Base-by-base conservation (phyloP, 2,888 invertebrate species). In the Tromatobia lineatoria region DNA sequence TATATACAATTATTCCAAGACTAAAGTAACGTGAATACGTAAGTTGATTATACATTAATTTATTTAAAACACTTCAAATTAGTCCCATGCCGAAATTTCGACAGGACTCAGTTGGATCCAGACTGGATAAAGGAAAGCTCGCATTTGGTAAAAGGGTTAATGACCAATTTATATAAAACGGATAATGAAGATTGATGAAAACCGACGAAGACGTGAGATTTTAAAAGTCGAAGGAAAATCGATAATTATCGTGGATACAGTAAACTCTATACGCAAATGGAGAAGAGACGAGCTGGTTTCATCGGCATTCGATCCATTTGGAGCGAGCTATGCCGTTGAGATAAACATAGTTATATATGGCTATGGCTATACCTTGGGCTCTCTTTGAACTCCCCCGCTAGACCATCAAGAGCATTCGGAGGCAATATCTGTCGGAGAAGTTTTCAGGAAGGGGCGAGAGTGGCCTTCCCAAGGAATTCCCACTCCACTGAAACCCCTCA, bases 391-490 rank as follows among this genome's bases (percentile, higher is more conserved):
- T 57, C 75, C 75, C 23, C 75, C 29, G 71, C 52, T 67, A 23
- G 59, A 67, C 83, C 83, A 83, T 83, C 80, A 79, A 83, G 77
- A 85, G 79, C 82, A 86, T 86, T 86, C 80, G 76, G 79, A 85
- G 81, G 86, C 82, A 85, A 86, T 86, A 85, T 86, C 85, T 85
- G 83, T 86, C 85, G 80, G 77, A 73, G 82, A 82, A 85, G 80
- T 80, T 85, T 81, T 80, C 74, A 69, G 80, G 75, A 80, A 81
- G 80, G 73, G 80, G 82, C 77, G 69, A 77, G 70, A 75, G 73
- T 80, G 66, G 74, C 75, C 52, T 57, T 50, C 64, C 73, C 64
- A 45, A 52, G 66, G 52, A 38, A 59, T 15, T 52, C 76, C 45
- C 52, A 23, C 42, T 20, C 45, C 34, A 52, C 52, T 70, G 52